Evolutionary conservation across 2,797 vertebrate species (phyloP).

Genomic region (Potorous gilbertii): DNA sequence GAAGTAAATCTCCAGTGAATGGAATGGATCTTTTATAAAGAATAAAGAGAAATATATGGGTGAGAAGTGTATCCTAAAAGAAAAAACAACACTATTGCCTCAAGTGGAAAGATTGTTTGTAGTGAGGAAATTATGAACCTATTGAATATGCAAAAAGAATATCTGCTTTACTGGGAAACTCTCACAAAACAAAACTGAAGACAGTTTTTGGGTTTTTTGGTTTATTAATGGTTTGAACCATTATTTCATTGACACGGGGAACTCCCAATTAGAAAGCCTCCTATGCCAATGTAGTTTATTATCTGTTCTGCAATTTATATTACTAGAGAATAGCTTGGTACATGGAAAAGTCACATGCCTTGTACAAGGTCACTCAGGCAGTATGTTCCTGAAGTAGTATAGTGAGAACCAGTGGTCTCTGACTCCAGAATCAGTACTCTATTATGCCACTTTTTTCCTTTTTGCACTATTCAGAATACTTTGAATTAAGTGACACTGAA

Average conservation of each 20-base stretch:
- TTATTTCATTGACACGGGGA: background rate
- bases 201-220: background rate
- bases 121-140: background rate
- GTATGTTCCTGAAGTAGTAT: background rate
- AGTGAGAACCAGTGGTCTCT: background rate
- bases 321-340: background rate
- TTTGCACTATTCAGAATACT: background rate
- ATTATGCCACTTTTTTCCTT: background rate
- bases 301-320: background rate
- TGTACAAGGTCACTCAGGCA: background rate
- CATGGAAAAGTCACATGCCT: background rate
- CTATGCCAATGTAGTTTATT: background rate
- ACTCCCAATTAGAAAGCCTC: background rate
- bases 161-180: background rate
- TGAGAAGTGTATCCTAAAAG: background rate
- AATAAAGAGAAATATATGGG: background rate
- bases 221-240: background rate
- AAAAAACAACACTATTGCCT: background rate
- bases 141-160: background rate
- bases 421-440: background rate
- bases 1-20: background rate
- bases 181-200: background rate
- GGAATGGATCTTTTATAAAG: background rate
- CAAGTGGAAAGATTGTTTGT: background rate
- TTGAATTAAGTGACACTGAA: background rate